A percentile compares a stretch with the other conserved stretches of the same genome.
phyloP scores from a whole-genome alignment of 2,797 vertebrate species.

The Cheirogaleus major region DNA sequence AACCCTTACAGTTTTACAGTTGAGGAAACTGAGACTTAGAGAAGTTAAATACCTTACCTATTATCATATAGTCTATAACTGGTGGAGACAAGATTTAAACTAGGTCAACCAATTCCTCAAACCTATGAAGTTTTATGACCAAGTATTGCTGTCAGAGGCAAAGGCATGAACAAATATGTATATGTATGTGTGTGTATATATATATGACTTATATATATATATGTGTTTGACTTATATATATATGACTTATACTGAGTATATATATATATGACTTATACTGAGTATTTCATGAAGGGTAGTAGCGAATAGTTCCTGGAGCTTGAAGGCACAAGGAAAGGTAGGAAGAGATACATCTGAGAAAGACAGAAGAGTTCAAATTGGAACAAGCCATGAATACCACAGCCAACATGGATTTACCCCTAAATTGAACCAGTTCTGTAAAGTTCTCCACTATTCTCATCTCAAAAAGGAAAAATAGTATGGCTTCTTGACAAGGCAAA shows the following conservation, averaged over 20 bases:
- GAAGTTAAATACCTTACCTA: neutral
- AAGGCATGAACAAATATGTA: neutral
- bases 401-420: neutral
- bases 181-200: neutral
- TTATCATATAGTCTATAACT: neutral
- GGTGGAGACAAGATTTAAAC: neutral
- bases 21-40: neutral
- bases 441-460: neutral
- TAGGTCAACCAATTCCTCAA: neutral
- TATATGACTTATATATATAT: no score
- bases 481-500: neutral
- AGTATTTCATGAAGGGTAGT: neutral
- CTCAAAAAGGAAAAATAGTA: neutral
- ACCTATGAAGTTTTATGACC: neutral
- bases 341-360: neutral
- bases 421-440: neutral
- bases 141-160: neutral
- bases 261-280: no score
- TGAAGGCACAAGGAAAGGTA: neutral
- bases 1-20: neutral
- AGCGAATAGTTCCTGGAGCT: neutral
- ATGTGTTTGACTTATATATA: no score
- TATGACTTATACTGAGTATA: no score
- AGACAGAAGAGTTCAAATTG: neutral
- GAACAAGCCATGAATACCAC: neutral